Percentiles rank a stretch among this genome's conserved stretches.
Conservation (phyloP, 2,797 vertebrate genomes). For the Cyclopterus lumpus region DNA sequence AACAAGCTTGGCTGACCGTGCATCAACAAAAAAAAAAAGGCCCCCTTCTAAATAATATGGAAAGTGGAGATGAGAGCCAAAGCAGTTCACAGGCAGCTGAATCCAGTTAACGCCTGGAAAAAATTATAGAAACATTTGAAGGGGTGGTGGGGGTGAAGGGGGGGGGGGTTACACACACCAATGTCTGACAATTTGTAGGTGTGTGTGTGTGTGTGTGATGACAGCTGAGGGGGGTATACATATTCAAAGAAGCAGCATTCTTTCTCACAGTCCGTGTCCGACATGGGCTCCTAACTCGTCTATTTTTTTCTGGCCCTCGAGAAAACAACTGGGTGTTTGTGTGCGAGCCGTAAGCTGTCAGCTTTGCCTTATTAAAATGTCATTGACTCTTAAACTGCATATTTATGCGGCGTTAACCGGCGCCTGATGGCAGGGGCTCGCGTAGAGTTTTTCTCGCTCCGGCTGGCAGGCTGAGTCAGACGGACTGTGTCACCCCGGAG, state of each 20-base stretch:
- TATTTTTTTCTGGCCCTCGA: slow-evolving; percentile 26
- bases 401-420: slow-evolving; percentile 84
- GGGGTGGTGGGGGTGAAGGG: not conserved
- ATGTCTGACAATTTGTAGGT: slow-evolving; percentile 61
- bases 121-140: slow-evolving; percentile 72
- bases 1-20: slow-evolving; percentile 58
- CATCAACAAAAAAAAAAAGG: slow-evolving; percentile 75
- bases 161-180: slow-evolving; percentile 32
- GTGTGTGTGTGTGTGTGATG: slow-evolving; percentile 43
- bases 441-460: slow-evolving; percentile 56
- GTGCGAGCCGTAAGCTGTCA: slow-evolving; percentile 69
- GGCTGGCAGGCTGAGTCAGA: slow-evolving; percentile 76
- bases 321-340: slow-evolving; percentile 75
- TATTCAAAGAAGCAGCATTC: slow-evolving; percentile 70
- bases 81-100: slow-evolving; percentile 72
- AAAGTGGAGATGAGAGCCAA: slow-evolving; percentile 77
- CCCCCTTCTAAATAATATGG: slow-evolving; percentile 72
- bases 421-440: slow-evolving; percentile 70
- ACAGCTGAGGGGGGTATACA: slow-evolving; percentile 62
- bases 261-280: slow-evolving; percentile 63
- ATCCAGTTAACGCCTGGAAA: slow-evolving; percentile 79
- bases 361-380: slow-evolving; percentile 86
- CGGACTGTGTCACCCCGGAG: slow-evolving; percentile 82
- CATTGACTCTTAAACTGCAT: slow-evolving; percentile 83
- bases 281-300: slow-evolving; percentile 41